Evolutionary conservation across 2,888 invertebrate genomes (phyloP), one percentile per base, ranked within the genome.

Genomic region (Drosophila macrospina): DNA sequence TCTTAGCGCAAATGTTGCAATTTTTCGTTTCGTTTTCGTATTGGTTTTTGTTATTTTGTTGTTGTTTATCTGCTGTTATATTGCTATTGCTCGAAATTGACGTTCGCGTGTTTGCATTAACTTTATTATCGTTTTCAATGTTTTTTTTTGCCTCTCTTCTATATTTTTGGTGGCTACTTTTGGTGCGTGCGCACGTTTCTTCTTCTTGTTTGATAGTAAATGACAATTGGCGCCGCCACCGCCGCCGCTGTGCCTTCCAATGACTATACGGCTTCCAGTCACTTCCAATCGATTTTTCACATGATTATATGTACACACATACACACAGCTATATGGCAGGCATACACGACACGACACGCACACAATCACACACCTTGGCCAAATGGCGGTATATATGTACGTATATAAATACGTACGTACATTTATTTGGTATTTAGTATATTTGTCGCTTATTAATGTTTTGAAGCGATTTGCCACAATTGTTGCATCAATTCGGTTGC

Each of bases 281-380:
- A 16, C 66, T 90, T 90, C 90, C 90, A 90, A 90, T 90, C 90
- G 90, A 90, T 90, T 90, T 90, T 90, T 91, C 90, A 91, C 90
- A 91, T 89, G 85, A 90, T 90, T 86, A 81, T 86, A 71, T 69
- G 57, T 69, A 70, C 66, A 56, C 59, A 71, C 64, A 79, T 50
- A 64, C 45, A 48, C 48, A 59, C 44, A 45, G 20, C 24, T 48
- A 60, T 34, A 56, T 16, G 20, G 41, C 41, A 52, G 20, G 28
- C 51, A 41, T 37, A 63, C 32, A 52, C 44, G 26, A 63, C 41
- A 20, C 20, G 20, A 20, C 20, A 54, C 59, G 69, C 64, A 74
- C 20, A 42, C 60, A 56, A 28, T 37, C 61, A 64, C 41, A 61
- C 39, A 59, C 45, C 41, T 48, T 57, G 44, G 50, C 26, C 70